Evolutionary conservation across 2,888 invertebrate genomes (phyloP).

Genomic region (Tanypteryx hageni): DNA sequence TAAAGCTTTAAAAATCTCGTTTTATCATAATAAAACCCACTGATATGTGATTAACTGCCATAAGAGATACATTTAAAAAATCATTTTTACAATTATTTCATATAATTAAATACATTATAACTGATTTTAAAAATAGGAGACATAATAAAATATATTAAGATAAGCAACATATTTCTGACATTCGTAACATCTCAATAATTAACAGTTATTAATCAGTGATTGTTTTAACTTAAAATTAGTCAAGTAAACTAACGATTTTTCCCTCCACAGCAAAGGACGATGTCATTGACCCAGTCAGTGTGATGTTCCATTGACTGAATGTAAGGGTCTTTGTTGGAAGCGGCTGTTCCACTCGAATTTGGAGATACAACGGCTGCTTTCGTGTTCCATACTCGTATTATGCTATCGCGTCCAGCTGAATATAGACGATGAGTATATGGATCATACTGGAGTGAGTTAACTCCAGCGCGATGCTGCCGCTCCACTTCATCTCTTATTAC

Average conservation of each 20-base stretch:
- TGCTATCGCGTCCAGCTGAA: slow-evolving; percentile 97
- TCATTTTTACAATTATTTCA: too few species aligned
- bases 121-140: too few species aligned
- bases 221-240: neutral
- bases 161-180: too few species aligned
- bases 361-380: slow-evolving; percentile 71
- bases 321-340: slow-evolving; percentile 83
- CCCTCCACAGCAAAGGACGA: slow-evolving; percentile 97
- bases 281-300: slow-evolving; percentile 99
- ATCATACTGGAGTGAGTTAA: slow-evolving; percentile 97
- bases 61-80: too few species aligned
- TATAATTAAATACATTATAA: too few species aligned
- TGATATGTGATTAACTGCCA: too few species aligned
- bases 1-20: too few species aligned
- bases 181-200: too few species aligned
- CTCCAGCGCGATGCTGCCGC: slow-evolving; percentile 94
- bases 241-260: slow-evolving; percentile 85
- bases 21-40: too few species aligned
- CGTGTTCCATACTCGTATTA: slow-evolving; percentile 94
- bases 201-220: too few species aligned
- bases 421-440: slow-evolving; percentile 91
- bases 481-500: slow-evolving; percentile 98
- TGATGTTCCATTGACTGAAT: slow-evolving; percentile 99
- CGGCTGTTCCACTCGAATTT: slow-evolving; percentile 23
- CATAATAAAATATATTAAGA: too few species aligned